Evolutionary conservation across 2,888 invertebrate genomes (phyloP), one percentile per base, ranked within the genome.

Genomic region (Epirrhoe tristata): DNA sequence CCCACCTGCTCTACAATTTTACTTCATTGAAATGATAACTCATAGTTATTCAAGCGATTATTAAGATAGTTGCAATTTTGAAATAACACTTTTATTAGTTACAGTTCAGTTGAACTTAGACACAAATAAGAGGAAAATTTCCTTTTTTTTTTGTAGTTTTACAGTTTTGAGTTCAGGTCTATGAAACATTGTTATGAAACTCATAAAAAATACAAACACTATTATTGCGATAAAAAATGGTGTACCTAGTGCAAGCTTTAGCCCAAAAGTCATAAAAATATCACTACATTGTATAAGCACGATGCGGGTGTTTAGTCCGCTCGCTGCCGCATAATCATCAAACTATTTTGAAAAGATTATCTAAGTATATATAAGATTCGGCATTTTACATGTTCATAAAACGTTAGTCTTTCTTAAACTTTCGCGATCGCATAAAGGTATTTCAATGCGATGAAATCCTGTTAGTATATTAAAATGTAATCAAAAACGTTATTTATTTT

Each of bases 211-310:
- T 69, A 56, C 70, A 75, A 75, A 73, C 72, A 77, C 70, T 72
- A 72, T 75, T 72, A 24, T 57, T 32, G 52, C 56, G 69, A 74
- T 74, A 72, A 74, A 77, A 48, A 73, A 78, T 71, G 48, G 67
- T 72, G 69, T 67, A 48, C 71, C 60, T 72, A 63, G 69, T 65
- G 58, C 67, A 10, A 32, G 63, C 56, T 75, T 69, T 67, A 67
- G 70, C 71, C 73, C 72, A 58, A 71, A 67, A 52, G 66, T 65
- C 71, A 69, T 67, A 69, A 70, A 66, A 70, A 61, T 64, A 62
- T 69, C 57, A 57, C 67, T 66, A 63, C 70, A 69, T 54, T 71
- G 70, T 71, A n/a, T n/a, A 17, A 53, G 46, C 52, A 67, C 63
- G 59, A 17, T 60, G 52, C 46, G 17, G 48, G 10, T 68, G 48